Evolutionary conservation across 1,140 invertebrate species (phyloP).

Genomic region (Drosophila aff.): DNA sequence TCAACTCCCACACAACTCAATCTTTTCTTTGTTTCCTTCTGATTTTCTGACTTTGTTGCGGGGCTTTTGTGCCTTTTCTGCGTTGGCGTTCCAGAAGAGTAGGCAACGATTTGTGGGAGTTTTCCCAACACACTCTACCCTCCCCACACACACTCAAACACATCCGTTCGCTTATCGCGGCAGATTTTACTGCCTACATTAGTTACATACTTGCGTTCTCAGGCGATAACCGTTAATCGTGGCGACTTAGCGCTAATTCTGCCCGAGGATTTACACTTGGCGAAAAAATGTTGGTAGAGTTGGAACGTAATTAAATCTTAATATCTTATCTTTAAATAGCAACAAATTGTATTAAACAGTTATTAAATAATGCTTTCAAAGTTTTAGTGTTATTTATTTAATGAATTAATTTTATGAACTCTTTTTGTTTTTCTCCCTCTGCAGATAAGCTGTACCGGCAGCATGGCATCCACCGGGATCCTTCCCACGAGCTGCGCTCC

Average conservation of each 20-base stretch:
- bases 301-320: neutral
- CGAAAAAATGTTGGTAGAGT: neutral
- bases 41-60: conserved; percentile 11
- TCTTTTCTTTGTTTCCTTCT: conserved; percentile 14
- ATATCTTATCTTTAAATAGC: too few species aligned
- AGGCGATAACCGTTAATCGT: conserved; percentile 41
- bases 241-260: conserved; percentile 33
- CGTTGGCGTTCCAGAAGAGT: conserved; percentile 41
- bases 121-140: neutral
- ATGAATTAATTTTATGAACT: neutral
- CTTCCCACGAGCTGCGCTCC: conserved; percentile 93
- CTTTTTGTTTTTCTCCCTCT: conserved; percentile 24
- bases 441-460: conserved; percentile 93
- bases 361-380: too few species aligned
- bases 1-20: neutral
- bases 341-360: too few species aligned
- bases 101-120: conserved; percentile 49
- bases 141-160: neutral
- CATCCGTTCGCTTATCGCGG: conserved; percentile 19
- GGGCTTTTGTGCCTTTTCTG: conserved; percentile 9
- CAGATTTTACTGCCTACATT: conserved; percentile 28
- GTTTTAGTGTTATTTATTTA: neutral
- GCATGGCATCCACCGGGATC: conserved; percentile 91
- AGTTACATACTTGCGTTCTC: conserved; percentile 30
- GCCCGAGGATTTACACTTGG: neutral